Evolutionary conservation across 1,140 invertebrate species (phyloP).

Genomic region (Leptinotarsa lineolata): DNA sequence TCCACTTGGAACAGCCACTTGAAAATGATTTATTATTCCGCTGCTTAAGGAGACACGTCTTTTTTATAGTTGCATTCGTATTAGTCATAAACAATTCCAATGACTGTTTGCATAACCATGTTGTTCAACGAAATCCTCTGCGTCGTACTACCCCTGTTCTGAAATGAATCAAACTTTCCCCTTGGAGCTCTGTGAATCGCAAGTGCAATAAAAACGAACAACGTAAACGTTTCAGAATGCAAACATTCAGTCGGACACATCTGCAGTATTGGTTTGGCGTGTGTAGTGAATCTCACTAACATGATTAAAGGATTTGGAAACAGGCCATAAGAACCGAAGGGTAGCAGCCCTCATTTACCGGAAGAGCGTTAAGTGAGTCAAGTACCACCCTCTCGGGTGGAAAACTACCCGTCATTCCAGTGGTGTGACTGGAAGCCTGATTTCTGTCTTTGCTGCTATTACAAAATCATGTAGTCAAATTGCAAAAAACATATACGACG

Average conservation of each 20-base stretch:
- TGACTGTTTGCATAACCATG: no score
- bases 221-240: slow-evolving; percentile 7
- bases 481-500: no score
- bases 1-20: no score
- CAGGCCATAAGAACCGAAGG: slow-evolving; percentile 33
- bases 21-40: no score
- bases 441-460: no score
- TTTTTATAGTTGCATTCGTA: no score
- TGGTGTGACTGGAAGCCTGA: not conserved
- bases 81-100: no score
- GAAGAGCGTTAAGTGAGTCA: slow-evolving; percentile 49
- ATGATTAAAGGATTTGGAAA: slow-evolving; percentile 43
- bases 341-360: slow-evolving; percentile 41
- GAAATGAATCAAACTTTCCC: slow-evolving; percentile 16
- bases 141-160: slow-evolving; percentile 2
- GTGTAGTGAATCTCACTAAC: slow-evolving; percentile 39
- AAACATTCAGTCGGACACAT: slow-evolving; percentile 18
- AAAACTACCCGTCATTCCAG: slow-evolving; percentile 6
- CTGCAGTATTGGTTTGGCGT: slow-evolving; percentile 22
- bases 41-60: no score
- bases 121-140: no score
- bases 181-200: not conserved
- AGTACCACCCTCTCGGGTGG: slow-evolving; percentile 43
- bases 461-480: no score
- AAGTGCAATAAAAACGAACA: slow-evolving; percentile 10